Conservation (phyloP, 2,888 invertebrate genomes). For the Bombyx huttoni region DNA sequence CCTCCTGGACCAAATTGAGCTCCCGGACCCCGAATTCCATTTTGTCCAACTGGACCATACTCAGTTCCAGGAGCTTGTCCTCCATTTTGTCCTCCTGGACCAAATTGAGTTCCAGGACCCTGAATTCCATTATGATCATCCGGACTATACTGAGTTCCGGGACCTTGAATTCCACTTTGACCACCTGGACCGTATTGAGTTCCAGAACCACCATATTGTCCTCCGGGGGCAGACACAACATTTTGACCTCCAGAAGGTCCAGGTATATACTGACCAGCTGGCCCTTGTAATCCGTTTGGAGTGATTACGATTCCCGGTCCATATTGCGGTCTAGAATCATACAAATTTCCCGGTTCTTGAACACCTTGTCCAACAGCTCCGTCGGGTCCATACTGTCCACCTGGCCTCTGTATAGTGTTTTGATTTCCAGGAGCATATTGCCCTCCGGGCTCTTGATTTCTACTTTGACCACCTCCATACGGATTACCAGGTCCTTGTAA, state of each 20-base stretch:
- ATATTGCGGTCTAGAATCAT: constrained; percentile 1
- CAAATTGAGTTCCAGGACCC: not conserved
- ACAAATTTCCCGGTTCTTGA: not conserved
- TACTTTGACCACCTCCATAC: constrained; percentile 2
- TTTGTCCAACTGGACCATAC: not conserved
- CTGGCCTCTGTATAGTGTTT: not conserved
- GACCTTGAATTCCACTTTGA: not conserved
- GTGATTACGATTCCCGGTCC: constrained; percentile 5
- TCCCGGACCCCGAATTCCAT: not conserved
- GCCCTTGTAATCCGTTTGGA: not conserved
- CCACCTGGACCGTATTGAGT: not conserved
- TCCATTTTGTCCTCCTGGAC: not conserved
- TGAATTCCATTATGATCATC: not conserved
- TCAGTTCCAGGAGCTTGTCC: not conserved
- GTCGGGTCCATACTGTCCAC: not conserved
- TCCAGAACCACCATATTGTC: not conserved
- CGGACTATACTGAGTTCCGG: not conserved
- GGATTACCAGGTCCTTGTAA: constrained; percentile 8
- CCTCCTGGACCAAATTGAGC: not conserved
- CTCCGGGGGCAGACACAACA: not conserved
- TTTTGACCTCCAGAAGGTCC: not conserved
- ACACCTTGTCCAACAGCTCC: constrained; percentile 4
- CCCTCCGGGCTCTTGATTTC: constrained; percentile 2
- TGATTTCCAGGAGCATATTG: constrained; percentile 3
- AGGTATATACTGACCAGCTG: constrained; percentile 1